Percentiles rank a stretch among this genome's conserved stretches.
Conservation (phyloP, 2,113 vertebrate genomes). For the Pangasianodon gigas region DNA sequence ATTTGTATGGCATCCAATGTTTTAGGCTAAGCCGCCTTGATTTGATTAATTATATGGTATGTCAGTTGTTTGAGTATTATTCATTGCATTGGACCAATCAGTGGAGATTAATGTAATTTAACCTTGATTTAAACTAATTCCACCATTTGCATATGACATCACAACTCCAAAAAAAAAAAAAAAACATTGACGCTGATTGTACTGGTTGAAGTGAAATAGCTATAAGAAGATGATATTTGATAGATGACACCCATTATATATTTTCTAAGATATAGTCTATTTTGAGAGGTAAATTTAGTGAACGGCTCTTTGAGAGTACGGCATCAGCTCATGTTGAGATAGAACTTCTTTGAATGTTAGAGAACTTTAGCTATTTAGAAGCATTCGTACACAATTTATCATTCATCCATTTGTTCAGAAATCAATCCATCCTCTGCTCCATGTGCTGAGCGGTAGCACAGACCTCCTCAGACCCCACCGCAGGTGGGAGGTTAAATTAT, state of each 20-base stretch:
- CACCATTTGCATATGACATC: slow-evolving; percentile 74
- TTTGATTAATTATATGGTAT: slow-evolving; percentile 66
- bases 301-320: slow-evolving; percentile 73
- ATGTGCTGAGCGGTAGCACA: slow-evolving; percentile 64
- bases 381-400: slow-evolving; percentile 67
- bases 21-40: slow-evolving; percentile 68
- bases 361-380: slow-evolving; percentile 71
- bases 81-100: slow-evolving; percentile 77
- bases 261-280: slow-evolving; percentile 84
- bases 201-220: slow-evolving; percentile 72
- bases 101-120: slow-evolving; percentile 66
- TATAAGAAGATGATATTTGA: slow-evolving; percentile 74
- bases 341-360: slow-evolving; percentile 68
- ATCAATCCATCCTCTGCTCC: slow-evolving; percentile 60
- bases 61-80: slow-evolving; percentile 74
- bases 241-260: slow-evolving; percentile 79
- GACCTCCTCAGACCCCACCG: slow-evolving; percentile 71
- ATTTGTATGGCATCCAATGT: slow-evolving; percentile 71
- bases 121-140: slow-evolving; percentile 70
- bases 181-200: slow-evolving; percentile 73
- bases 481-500: slow-evolving; percentile 75
- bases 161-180: slow-evolving; percentile 61
- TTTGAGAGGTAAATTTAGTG: slow-evolving; percentile 78
- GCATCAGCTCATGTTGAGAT: slow-evolving; percentile 50
- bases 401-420: slow-evolving; percentile 56